Percentiles rank a stretch among this genome's conserved stretches.
These are phyloP conservation scores for Aphidius gifuensis DNA, from an alignment of 1,140 invertebrate genomes.

Conservation along the genomic window DNA sequence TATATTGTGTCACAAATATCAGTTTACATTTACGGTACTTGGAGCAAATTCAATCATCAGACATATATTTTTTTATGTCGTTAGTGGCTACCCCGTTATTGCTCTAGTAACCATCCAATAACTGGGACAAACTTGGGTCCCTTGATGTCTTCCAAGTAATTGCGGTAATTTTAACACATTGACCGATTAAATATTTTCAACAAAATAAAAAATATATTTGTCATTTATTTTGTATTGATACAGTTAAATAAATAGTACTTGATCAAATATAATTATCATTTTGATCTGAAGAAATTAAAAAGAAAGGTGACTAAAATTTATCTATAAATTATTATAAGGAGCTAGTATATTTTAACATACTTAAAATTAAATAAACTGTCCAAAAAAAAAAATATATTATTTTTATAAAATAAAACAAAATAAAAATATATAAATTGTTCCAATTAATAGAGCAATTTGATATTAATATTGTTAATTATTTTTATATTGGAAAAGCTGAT, in stretches of 20 bases:
- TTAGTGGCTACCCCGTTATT: slow-evolving; percentile 21
- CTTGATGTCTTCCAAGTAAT: background rate
- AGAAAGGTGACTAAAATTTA: too few species aligned
- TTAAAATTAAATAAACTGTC: too few species aligned
- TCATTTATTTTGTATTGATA: background rate
- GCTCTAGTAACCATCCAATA: slow-evolving; percentile 24
- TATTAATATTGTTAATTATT: too few species aligned
- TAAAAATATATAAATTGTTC: too few species aligned
- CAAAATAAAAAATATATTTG: background rate
- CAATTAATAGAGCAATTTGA: too few species aligned
- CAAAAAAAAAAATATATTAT: too few species aligned
- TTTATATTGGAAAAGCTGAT: too few species aligned
- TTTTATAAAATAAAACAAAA: too few species aligned
- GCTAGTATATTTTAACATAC: too few species aligned
- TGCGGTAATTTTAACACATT: background rate
- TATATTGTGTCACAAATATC: background rate
- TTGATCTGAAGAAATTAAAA: too few species aligned
- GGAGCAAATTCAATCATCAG: slow-evolving; percentile 9
- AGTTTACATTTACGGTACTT: slow-evolving; percentile 22
- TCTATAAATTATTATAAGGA: too few species aligned
- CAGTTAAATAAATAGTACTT: background rate
- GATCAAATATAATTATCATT: background rate
- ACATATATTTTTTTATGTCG: background rate
- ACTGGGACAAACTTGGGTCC: slow-evolving; percentile 13
- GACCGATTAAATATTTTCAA: background rate